Conservation (phyloP, 1,140 invertebrate species). For the Octopus bimaculoides region DNA sequence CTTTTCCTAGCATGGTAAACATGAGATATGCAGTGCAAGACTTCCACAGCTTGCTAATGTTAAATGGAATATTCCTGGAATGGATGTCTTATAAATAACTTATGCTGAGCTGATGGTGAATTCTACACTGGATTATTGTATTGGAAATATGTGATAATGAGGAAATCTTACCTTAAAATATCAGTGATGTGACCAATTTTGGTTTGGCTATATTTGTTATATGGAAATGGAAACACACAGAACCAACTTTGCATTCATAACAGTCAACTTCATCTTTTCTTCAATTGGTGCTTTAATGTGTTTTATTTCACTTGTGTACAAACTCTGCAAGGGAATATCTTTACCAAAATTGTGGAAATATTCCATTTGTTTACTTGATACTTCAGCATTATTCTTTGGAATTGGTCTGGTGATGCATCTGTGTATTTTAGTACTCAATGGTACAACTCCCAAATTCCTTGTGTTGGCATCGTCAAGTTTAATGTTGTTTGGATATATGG, state of each 20-base stretch:
- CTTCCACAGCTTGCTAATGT: too few species aligned
- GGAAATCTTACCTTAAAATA: too few species aligned
- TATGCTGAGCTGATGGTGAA: too few species aligned
- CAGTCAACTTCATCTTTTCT: background rate
- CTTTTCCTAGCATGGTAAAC: too few species aligned
- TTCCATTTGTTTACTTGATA: background rate
- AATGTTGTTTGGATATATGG: slow-evolving; percentile 2
- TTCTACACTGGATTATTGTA: too few species aligned
- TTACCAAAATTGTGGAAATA: slow-evolving; percentile 6
- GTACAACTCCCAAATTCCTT: background rate
- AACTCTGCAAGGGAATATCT: background rate
- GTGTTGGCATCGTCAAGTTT: background rate
- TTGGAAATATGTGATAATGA: too few species aligned
- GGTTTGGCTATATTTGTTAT: too few species aligned
- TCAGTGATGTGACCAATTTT: too few species aligned
- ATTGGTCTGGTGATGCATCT: slow-evolving; percentile 2
- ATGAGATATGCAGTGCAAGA: too few species aligned
- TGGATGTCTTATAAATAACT: too few species aligned
- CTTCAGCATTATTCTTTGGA: slow-evolving; percentile 1
- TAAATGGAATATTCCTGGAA: too few species aligned
- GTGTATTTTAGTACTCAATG: background rate
- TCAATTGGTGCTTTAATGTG: background rate
- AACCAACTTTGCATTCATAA: background rate
- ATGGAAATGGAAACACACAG: background rate
- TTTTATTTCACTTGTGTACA: background rate